These are phyloP conservation scores for Melieria crassipennis DNA, from an alignment of 2,888 invertebrate species.

Conservation along the genomic window DNA sequence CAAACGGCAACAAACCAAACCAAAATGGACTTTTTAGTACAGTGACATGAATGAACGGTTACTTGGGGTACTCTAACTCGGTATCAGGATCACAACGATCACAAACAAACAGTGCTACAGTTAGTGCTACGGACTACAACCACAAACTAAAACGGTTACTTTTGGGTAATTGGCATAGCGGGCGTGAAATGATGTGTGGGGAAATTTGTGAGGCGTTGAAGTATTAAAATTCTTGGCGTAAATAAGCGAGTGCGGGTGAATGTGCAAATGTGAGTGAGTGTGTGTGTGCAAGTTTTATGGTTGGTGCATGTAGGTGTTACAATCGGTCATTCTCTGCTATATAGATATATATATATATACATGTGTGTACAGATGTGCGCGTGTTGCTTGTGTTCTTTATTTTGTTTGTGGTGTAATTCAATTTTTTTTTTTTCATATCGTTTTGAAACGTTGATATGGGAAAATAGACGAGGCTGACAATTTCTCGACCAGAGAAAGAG, in stretches of 20 bases:
- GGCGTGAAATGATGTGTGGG: background rate
- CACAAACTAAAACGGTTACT: background rate
- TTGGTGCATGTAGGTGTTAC: too few relatives aligned
- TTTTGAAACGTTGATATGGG: background rate
- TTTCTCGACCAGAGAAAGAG: background rate
- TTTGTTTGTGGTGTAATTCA: too few relatives aligned
- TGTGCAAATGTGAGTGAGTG: background rate
- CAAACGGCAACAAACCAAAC: slow-evolving; percentile 2
- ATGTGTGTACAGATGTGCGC: too few relatives aligned
- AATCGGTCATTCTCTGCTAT: too few relatives aligned
- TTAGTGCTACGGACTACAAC: background rate
- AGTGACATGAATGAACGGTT: background rate
- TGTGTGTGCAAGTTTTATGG: background rate
- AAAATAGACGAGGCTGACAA: background rate
- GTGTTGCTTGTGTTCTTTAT: too few relatives aligned
- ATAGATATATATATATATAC: too few relatives aligned
- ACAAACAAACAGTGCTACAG: background rate
- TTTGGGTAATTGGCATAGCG: background rate
- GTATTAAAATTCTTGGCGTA: background rate
- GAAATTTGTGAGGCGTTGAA: background rate
- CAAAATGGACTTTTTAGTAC: slow-evolving; percentile 6
- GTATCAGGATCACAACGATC: background rate
- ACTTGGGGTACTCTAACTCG: background rate
- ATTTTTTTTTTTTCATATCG: slow-evolving; percentile 1
- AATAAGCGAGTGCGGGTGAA: background rate